Conservation (phyloP, 2,113 vertebrate species). For the Synodontis membranacea region DNA sequence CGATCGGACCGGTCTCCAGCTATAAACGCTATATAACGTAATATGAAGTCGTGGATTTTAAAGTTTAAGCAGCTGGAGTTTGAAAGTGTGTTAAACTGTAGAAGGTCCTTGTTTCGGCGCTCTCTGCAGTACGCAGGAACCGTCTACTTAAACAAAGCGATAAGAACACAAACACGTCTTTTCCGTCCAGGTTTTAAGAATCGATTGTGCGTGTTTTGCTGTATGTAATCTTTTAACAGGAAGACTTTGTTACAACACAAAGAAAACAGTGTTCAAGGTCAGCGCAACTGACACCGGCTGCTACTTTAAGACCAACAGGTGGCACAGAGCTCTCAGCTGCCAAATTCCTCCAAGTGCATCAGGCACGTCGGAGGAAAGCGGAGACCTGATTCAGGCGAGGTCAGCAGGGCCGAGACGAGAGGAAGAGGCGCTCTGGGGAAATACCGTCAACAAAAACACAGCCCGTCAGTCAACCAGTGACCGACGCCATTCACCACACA, state of each 20-base stretch:
- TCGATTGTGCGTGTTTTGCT: background rate
- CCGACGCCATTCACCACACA: background rate
- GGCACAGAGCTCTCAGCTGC: conserved; percentile 52
- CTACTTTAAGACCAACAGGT: conserved; percentile 62
- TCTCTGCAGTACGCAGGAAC: background rate
- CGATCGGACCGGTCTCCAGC: too few relatives aligned
- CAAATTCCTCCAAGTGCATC: conserved; percentile 50
- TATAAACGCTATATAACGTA: background rate
- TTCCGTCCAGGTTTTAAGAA: background rate
- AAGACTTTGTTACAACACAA: conserved; percentile 41
- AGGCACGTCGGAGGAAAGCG: conserved; percentile 18
- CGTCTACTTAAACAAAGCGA: background rate
- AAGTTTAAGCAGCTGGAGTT: background rate
- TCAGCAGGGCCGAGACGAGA: background rate
- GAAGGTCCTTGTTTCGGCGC: background rate
- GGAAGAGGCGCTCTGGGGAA: background rate
- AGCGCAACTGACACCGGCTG: conserved; percentile 50
- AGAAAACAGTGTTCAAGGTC: conserved; percentile 55
- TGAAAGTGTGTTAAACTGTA: background rate
- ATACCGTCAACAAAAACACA: background rate
- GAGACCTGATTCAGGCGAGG: background rate
- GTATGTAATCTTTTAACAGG: conserved; percentile 30
- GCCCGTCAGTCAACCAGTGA: background rate
- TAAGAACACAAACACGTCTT: background rate
- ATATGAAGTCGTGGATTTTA: background rate